Evolutionary conservation across 2,113 vertebrate species (phyloP).

Genomic region (Dasypus novemcinctus): DNA sequence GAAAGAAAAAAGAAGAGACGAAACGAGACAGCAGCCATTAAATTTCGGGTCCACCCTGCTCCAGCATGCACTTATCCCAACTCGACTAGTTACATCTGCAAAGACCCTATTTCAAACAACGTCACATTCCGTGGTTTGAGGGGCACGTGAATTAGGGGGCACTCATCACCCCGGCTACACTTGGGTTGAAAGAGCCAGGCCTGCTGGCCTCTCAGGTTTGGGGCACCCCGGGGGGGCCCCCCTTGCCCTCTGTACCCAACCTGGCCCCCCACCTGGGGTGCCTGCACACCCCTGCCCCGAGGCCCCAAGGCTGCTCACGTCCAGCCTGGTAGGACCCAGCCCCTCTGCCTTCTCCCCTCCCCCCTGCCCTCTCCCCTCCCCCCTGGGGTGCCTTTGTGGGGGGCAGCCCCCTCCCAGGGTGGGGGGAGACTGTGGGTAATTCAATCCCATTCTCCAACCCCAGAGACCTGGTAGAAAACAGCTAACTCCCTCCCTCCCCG

Average conservation of each 20-base stretch:
- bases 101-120: neutral
- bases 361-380: neutral
- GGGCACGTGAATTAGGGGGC: neutral
- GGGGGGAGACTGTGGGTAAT: neutral
- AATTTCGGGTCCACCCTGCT: neutral
- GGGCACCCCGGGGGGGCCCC: no score
- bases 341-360: no score
- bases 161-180: neutral
- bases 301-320: rapidly evolving
- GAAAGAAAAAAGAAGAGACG: no score
- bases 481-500: neutral
- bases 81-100: neutral
- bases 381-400: neutral
- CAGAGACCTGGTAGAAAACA: conserved; percentile 7
- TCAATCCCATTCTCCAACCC: neutral
- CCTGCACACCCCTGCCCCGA: neutral
- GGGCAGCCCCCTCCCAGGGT: neutral
- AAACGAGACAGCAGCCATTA: no score
- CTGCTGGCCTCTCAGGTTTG: neutral
- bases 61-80: neutral
- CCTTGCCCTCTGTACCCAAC: neutral
- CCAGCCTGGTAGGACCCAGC: neutral
- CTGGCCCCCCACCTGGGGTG: neutral
- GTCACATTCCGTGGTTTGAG: neutral
- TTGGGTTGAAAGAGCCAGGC: neutral